These are phyloP conservation scores for Dryoscopus gambensis DNA, from an alignment of 2,113 vertebrate species.

Conservation along the genomic window DNA sequence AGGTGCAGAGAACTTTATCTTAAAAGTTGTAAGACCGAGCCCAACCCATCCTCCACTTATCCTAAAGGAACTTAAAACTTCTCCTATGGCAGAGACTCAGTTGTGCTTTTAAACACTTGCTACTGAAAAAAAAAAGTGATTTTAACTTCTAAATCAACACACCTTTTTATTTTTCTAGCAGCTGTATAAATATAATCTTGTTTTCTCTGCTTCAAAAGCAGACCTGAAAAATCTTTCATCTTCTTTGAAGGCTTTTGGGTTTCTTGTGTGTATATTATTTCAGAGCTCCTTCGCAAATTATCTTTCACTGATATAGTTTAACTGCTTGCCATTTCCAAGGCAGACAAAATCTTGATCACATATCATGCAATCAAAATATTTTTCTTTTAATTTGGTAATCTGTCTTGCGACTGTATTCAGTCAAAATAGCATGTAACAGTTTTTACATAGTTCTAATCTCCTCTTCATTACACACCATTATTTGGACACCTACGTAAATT, in stretches of 20 bases:
- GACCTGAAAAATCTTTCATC: neutral
- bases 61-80: neutral
- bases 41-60: neutral
- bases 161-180: neutral
- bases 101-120: neutral
- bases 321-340: neutral
- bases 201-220: neutral
- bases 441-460: neutral
- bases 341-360: neutral
- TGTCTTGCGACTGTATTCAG: neutral
- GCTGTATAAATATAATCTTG: neutral
- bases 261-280: neutral
- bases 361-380: neutral
- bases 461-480: neutral
- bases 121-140: neutral
- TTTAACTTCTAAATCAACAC: neutral
- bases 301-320: neutral
- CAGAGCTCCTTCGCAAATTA: neutral
- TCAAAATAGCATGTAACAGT: neutral
- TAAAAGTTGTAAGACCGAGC: neutral
- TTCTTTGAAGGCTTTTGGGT: neutral
- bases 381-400: conserved; percentile 13
- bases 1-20: neutral
- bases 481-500: neutral
- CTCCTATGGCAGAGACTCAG: neutral